A percentile compares a stretch with the other conserved stretches of the same genome.
phyloP scores from a whole-genome alignment of 2,113 vertebrate genomes.

The Sarotherodon lohbergeri region DNA sequence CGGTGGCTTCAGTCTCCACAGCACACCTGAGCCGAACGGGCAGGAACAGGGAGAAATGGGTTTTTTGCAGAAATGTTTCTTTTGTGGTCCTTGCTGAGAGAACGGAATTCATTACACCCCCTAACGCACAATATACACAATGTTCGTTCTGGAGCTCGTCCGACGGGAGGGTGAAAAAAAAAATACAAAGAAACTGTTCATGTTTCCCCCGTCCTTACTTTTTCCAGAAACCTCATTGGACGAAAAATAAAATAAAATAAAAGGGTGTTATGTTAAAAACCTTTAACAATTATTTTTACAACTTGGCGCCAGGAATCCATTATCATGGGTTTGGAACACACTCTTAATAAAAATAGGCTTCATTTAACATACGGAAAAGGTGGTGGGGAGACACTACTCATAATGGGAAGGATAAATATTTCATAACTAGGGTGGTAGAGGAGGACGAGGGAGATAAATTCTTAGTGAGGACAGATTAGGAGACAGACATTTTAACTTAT shows the following conservation, averaged over 20 bases:
- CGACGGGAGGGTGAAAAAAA: background rate
- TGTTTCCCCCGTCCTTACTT: background rate
- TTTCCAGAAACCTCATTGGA: background rate
- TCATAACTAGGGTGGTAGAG: conserved; percentile 33
- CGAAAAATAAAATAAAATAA: background rate
- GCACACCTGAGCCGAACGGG: background rate
- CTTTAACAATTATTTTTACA: background rate
- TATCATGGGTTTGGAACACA: background rate
- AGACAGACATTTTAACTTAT: conserved; percentile 62
- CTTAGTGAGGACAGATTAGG: conserved; percentile 24
- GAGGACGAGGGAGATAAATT: conserved; percentile 3
- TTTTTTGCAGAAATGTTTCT: background rate
- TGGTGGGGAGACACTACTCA: conserved; percentile 31
- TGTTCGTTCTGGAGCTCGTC: conserved; percentile 10
- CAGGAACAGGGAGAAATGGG: background rate
- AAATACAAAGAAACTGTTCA: background rate
- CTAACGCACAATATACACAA: conserved; percentile 38
- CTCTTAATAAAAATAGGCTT: conserved; percentile 43
- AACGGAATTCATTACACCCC: conserved; percentile 1
- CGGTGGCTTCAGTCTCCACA: background rate
- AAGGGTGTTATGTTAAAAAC: background rate
- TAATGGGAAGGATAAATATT: conserved; percentile 55
- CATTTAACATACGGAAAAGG: conserved; percentile 24
- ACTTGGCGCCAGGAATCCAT: background rate
- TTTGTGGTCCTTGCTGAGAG: conserved; percentile 5